These are phyloP conservation scores for Astropecten irregularis DNA, from an alignment of 53 echinoderm and acorn worm species.

Conservation along the genomic window DNA sequence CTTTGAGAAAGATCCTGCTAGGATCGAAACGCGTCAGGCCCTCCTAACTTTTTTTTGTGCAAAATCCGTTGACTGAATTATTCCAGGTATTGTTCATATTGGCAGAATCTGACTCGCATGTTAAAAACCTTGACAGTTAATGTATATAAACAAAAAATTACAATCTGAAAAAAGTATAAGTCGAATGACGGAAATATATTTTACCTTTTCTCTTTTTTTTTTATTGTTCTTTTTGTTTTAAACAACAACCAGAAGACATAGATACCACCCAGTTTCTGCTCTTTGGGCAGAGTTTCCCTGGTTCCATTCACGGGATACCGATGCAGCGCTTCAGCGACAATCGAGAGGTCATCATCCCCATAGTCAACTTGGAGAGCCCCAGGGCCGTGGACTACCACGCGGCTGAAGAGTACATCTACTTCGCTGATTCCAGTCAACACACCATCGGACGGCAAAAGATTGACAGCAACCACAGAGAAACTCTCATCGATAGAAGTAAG, in stretches of 20 bases:
- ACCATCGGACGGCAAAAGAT: constrained; percentile 77
- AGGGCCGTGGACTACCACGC: constrained; percentile 88
- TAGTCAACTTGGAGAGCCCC: constrained; percentile 82
- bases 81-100: too few species aligned
- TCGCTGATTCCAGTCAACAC: constrained; percentile 80
- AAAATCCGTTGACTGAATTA: too few species aligned
- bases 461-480: constrained; percentile 59
- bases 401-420: constrained; percentile 81
- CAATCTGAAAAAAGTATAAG: too few species aligned
- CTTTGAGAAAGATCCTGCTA: too few species aligned
- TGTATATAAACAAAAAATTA: too few species aligned
- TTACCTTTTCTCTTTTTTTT: too few species aligned
- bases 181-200: too few species aligned
- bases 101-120: too few species aligned
- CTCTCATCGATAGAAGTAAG: constrained; percentile 70
- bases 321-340: constrained; percentile 23
- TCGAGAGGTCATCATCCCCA: constrained; percentile 77
- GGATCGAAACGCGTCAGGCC: too few species aligned
- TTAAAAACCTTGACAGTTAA: too few species aligned
- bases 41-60: too few species aligned
- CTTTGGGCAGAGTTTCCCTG: constrained; percentile 89
- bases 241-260: constrained; percentile 66
- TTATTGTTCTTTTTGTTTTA: too few species aligned
- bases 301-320: constrained; percentile 87
- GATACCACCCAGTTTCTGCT: constrained; percentile 71